phyloP scores from a whole-genome alignment of 2,797 vertebrate genomes.

The Scolopax bukidnonensis region DNA sequence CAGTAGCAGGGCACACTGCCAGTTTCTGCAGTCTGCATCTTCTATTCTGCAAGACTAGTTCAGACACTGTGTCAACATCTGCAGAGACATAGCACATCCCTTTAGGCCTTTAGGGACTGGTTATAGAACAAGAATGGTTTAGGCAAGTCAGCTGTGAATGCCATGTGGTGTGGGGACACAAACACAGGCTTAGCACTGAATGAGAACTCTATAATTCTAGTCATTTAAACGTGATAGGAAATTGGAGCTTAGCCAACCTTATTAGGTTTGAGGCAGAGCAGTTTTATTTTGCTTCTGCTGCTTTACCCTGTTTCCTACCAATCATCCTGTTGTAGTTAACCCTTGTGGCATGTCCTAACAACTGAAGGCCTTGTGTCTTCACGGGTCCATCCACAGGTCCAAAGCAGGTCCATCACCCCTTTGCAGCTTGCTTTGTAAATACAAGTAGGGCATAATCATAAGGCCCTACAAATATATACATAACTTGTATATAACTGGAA shows the following conservation, averaged over 20 bases:
- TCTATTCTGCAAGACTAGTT: neutral
- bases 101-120: fast-evolving
- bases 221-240: neutral
- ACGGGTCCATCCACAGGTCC: neutral
- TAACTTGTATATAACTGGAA: neutral
- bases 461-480: neutral
- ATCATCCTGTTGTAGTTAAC: neutral
- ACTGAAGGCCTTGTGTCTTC: neutral
- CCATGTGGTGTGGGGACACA: neutral
- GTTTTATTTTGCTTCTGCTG: neutral
- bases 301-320: neutral
- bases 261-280: neutral
- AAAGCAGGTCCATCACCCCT: neutral
- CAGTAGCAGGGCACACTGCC: neutral
- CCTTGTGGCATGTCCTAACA: neutral
- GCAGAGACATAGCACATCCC: neutral
- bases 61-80: neutral
- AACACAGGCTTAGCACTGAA: neutral
- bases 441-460: neutral
- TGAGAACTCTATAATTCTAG: neutral
- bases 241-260: neutral
- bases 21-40: neutral
- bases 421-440: neutral
- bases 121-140: neutral
- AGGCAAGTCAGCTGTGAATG: neutral